Evolutionary conservation across 2,797 vertebrate species (phyloP).

Genomic region (Acanthis flammea): DNA sequence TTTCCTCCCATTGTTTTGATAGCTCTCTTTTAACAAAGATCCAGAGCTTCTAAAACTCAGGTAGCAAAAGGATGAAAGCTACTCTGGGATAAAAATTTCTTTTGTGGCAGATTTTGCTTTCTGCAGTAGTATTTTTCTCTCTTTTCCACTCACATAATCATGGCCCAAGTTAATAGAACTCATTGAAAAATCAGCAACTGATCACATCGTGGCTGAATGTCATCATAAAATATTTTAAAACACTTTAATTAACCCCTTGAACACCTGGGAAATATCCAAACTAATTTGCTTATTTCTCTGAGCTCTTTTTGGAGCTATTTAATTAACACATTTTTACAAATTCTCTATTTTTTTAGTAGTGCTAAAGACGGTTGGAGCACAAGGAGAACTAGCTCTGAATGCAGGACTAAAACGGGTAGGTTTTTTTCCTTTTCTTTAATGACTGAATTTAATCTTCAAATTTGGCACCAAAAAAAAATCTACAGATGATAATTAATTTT

Average conservation of each 20-base stretch:
- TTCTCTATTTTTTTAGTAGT: background rate
- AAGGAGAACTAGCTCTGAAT: background rate
- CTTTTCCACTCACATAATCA: background rate
- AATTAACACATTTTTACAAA: background rate
- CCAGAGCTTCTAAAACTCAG: background rate
- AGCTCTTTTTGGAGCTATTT: background rate
- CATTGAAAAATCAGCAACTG: background rate
- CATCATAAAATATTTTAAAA: background rate
- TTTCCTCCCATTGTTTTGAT: background rate
- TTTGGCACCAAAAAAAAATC: background rate
- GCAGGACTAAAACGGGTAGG: background rate
- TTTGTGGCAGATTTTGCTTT: background rate
- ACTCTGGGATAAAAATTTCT: background rate
- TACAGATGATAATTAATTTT: background rate
- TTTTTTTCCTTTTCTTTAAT: background rate
- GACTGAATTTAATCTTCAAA: background rate
- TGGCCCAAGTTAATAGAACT: background rate
- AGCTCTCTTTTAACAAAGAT: background rate
- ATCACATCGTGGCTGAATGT: background rate
- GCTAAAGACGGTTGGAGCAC: background rate
- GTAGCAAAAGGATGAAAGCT: background rate
- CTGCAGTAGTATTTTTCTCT: background rate
- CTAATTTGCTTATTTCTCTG: slow-evolving; percentile 5
- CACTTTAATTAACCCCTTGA: slow-evolving; percentile 32
- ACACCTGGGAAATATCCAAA: background rate